Base-by-base conservation (phyloP, 2,888 invertebrate genomes). In the Pachymerium ferrugineum region DNA sequence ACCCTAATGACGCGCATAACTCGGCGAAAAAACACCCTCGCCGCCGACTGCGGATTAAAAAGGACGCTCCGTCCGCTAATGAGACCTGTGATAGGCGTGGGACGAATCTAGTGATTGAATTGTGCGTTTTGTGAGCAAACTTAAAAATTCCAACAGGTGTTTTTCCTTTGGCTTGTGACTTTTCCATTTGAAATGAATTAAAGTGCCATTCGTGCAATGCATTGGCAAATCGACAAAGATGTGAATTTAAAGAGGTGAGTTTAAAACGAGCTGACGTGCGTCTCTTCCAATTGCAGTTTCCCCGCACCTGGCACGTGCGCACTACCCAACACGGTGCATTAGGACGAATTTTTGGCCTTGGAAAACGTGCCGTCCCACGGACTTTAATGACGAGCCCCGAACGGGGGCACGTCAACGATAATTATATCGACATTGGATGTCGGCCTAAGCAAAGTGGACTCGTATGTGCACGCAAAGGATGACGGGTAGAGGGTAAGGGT, bases 391-490 rank as follows among this genome's bases (percentile, higher is more conserved):
- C 22, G 54, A 25, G 22, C 28, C 8, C 10, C 25, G 8, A 54
- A 22, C 10, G 10, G 29, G 30, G 29, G 69, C 33, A 69, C 33
- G 69, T 69, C 33, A 29, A 12, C 2, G 30, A 19, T 69, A 69
- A 33, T 31, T 69, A 69, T 29, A 69, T 54, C 54, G 54, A 69
- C 33, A 30, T 69, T 29, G 29, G 29, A 69, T 29, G 69, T 33
- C 33, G 69, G 69, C 31, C 33, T 69, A 69, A 38, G 71, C 35
- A 35, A 71, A 71, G 35, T 71, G 35, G 71, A 33, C 31, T 33
- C 35, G 16, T 22, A 33, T 38, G 71, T 22, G 31, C 35, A 54
- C 8, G 12, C 16, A 35, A 30, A 16, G 33, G 25, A 35, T 35
- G 71, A 71, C 71, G 71, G 14, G 35, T 19, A 35, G 71, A 71